Evolutionary conservation across 2,797 vertebrate species (phyloP).

Genomic region (Hyperoplus immaculatus): DNA sequence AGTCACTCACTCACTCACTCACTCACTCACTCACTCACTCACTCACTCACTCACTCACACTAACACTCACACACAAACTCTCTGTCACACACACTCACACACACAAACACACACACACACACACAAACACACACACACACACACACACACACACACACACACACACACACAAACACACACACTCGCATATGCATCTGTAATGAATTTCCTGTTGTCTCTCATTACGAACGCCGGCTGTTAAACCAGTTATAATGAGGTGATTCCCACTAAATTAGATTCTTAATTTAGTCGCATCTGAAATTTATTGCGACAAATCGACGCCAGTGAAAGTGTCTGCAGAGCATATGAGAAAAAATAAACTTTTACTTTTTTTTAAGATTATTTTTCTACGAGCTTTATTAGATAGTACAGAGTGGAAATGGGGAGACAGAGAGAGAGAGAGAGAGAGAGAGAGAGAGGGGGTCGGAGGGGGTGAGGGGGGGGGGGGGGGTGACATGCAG

Average conservation of each 20-base stretch:
- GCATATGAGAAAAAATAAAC: conserved; percentile 15
- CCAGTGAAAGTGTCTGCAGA: conserved; percentile 39
- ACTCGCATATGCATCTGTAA: conserved; percentile 28
- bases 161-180: neutral
- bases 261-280: conserved; percentile 60
- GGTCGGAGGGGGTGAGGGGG: too few relatives aligned
- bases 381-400: too few relatives aligned
- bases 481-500: too few relatives aligned
- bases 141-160: too few relatives aligned
- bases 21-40: conserved; percentile 30
- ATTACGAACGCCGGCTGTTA: conserved; percentile 49
- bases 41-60: conserved; percentile 30
- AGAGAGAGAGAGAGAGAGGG: too few relatives aligned
- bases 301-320: conserved; percentile 23
- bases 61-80: conserved; percentile 24
- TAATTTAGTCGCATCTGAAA: conserved; percentile 39
- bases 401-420: too few relatives aligned
- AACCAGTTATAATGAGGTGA: conserved; percentile 47
- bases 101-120: conserved; percentile 29
- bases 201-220: conserved; percentile 69
- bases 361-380: too few relatives aligned
- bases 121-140: too few relatives aligned
- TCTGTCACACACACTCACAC: conserved; percentile 20
- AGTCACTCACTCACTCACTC: conserved; percentile 24
- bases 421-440: too few relatives aligned